Evolutionary conservation across 2,113 vertebrate species (phyloP).

Genomic region (Antennarius striatus): DNA sequence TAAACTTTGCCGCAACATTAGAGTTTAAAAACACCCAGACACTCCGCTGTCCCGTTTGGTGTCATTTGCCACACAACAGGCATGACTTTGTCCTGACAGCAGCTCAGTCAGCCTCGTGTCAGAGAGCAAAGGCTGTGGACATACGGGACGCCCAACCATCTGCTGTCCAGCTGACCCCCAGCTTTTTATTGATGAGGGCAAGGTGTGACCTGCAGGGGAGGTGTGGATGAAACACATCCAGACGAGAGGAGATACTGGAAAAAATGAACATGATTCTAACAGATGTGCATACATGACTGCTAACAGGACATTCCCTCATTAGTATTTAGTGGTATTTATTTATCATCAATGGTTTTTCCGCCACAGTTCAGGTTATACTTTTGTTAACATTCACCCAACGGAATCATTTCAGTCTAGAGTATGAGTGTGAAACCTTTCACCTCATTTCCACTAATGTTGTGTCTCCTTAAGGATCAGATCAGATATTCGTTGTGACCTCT

Average conservation of each 20-base stretch:
- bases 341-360: neutral
- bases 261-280: neutral
- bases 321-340: neutral
- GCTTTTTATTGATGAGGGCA: constrained; percentile 31
- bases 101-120: neutral
- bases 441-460: too few relatives aligned
- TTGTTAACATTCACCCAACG: too few relatives aligned
- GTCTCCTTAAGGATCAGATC: neutral
- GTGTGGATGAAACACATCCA: constrained; percentile 6
- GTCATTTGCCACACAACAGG: neutral
- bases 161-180: constrained; percentile 11
- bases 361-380: neutral
- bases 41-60: neutral
- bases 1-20: neutral
- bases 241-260: neutral
- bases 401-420: neutral
- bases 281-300: neutral
- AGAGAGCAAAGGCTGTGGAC: constrained; percentile 27
- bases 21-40: neutral
- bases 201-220: neutral
- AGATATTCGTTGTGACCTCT: constrained; percentile 1
- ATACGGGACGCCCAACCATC: neutral
- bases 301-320: neutral
- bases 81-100: constrained; percentile 11
- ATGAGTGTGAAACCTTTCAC: too few relatives aligned